Evolutionary conservation across 2,113 vertebrate species (phyloP).

Genomic region (Semnornis frantzii): DNA sequence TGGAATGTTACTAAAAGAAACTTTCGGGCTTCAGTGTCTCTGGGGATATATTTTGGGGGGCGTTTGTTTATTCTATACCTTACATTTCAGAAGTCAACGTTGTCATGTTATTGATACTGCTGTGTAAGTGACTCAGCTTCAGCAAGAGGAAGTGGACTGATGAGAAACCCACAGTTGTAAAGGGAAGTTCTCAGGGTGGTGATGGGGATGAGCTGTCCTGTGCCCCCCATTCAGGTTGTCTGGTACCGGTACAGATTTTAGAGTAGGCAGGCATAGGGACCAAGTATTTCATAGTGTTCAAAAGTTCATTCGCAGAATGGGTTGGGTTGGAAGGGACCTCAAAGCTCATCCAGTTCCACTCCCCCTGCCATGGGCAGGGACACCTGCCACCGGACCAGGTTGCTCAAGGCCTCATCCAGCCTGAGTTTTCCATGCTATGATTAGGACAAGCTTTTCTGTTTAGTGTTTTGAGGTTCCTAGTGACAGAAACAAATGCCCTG

Average conservation of each 20-base stretch:
- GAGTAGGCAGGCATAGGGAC: background rate
- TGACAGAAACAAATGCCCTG: background rate
- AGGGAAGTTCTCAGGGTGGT: background rate
- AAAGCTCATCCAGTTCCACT: too few relatives aligned
- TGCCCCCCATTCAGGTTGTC: background rate
- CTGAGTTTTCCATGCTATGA: background rate
- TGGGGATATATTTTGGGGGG: background rate
- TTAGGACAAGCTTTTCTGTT: background rate
- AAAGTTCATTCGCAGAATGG: too few relatives aligned
- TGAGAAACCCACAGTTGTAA: background rate
- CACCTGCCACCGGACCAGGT: too few relatives aligned
- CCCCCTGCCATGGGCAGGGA: too few relatives aligned
- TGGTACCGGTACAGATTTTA: background rate
- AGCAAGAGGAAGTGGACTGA: background rate
- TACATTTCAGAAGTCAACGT: background rate
- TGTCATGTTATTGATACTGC: background rate
- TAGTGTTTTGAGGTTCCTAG: background rate
- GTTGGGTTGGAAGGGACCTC: too few relatives aligned
- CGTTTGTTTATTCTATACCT: background rate
- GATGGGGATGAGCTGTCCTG: background rate
- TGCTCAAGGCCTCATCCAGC: too few relatives aligned
- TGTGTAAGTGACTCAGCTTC: background rate
- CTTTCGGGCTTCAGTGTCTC: slow-evolving; percentile 44
- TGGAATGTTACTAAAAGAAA: slow-evolving; percentile 54
- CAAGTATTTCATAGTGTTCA: background rate